Conservation (phyloP, 2,113 vertebrate species). For the Callospermophilus lateralis region DNA sequence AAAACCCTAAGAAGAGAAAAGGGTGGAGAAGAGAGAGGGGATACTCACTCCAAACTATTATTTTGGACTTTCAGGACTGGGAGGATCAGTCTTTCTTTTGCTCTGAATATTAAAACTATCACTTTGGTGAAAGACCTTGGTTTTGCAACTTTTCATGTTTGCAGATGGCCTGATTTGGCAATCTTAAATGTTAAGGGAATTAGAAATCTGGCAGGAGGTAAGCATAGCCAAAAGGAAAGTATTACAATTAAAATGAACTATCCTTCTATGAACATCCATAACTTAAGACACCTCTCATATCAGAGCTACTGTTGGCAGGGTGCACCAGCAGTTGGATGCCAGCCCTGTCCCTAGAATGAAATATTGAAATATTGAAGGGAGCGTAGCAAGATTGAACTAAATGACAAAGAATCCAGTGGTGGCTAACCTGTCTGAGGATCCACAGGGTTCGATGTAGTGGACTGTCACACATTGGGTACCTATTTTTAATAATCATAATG, state of each 20-base stretch:
- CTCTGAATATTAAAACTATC: slow-evolving; percentile 71
- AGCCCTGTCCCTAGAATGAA: background rate
- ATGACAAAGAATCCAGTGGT: background rate
- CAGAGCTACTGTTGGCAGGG: slow-evolving; percentile 64
- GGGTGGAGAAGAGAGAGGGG: background rate
- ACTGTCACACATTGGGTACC: background rate
- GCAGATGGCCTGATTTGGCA: slow-evolving; percentile 90
- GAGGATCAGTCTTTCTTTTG: slow-evolving; percentile 65
- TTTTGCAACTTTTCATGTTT: slow-evolving; percentile 84
- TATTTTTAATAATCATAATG: background rate
- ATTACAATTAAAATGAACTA: slow-evolving; percentile 79
- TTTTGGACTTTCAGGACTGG: background rate
- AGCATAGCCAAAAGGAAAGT: slow-evolving; percentile 86
- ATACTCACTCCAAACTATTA: background rate
- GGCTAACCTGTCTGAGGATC: background rate
- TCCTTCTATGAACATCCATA: slow-evolving; percentile 65
- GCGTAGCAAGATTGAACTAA: background rate
- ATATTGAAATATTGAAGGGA: background rate
- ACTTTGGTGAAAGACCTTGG: slow-evolving; percentile 81
- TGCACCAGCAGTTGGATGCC: background rate
- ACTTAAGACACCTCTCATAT: slow-evolving; percentile 57
- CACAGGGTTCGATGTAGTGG: background rate
- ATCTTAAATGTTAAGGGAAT: slow-evolving; percentile 84
- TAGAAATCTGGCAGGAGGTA: slow-evolving; percentile 86
- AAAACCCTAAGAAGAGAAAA: background rate